phyloP scores from a whole-genome alignment of 2,113 vertebrate species.

The Benitochromis conjunctus region DNA sequence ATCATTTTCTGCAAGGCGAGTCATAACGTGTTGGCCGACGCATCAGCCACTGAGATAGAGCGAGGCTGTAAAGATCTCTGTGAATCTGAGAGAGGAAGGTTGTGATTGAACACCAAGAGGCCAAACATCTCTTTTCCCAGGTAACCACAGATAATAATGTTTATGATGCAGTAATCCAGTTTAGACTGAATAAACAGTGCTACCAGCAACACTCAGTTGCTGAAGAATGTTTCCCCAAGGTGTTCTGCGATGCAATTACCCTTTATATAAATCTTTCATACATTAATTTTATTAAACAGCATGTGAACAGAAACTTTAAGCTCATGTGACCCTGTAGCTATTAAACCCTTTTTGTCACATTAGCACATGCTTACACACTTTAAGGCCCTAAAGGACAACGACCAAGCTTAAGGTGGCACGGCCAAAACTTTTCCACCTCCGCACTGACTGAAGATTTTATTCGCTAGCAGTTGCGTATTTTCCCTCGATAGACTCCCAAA shows the following conservation, averaged over 20 bases:
- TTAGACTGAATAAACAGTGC: conserved; percentile 41
- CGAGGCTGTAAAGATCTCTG: conserved; percentile 81
- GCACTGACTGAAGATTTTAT: neutral
- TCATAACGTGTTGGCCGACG: conserved; percentile 78
- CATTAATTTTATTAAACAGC: conserved; percentile 22
- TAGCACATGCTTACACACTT: neutral
- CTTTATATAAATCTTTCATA: neutral
- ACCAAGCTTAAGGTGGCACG: neutral
- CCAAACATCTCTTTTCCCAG: conserved; percentile 67
- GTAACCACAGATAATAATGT: conserved; percentile 80
- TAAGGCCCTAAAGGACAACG: neutral
- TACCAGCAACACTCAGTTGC: neutral
- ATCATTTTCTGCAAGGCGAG: conserved; percentile 77
- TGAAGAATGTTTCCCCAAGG: neutral
- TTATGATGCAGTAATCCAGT: conserved; percentile 47
- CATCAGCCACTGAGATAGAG: conserved; percentile 76
- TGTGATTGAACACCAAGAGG: conserved; percentile 71
- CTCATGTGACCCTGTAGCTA: neutral
- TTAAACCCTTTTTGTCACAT: neutral
- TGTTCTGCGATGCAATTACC: conserved; percentile 6
- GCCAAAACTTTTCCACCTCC: conserved; percentile 3
- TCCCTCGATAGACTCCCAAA: conserved; percentile 9
- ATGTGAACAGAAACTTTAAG: neutral
- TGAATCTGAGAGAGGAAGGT: conserved; percentile 67
- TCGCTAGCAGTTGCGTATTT: neutral